Conservation (phyloP, 2,888 invertebrate species). For the Xylophagus ater region DNA sequence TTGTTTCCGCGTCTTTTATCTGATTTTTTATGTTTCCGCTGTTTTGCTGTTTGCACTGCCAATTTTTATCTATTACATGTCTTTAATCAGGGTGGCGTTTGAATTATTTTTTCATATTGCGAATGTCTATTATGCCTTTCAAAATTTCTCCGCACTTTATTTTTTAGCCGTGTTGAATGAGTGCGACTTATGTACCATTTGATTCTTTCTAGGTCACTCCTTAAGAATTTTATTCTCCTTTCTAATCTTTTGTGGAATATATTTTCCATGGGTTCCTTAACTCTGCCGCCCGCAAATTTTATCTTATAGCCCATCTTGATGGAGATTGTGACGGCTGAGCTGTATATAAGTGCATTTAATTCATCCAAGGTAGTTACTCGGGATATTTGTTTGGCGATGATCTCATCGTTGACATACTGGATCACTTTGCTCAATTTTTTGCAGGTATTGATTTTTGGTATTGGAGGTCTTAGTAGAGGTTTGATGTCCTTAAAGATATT, state of each 20-base stretch:
- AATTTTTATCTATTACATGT: slow-evolving; percentile 1
- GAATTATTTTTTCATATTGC: slow-evolving; percentile 5
- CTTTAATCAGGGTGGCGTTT: neutral
- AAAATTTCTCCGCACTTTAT: slow-evolving; percentile 1
- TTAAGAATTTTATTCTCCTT: slow-evolving; percentile 3
- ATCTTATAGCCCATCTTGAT: slow-evolving; percentile 1
- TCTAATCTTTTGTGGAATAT: slow-evolving; percentile 1
- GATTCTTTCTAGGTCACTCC: slow-evolving; percentile 3
- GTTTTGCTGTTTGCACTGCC: slow-evolving; percentile 3
- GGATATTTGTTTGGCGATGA: slow-evolving; percentile 2
- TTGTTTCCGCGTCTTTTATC: neutral
- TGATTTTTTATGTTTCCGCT: slow-evolving; percentile 8
- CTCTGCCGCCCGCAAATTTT: neutral
- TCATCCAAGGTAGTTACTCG: slow-evolving; percentile 7
- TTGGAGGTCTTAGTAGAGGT: slow-evolving; percentile 10
- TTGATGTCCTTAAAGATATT: slow-evolving; percentile 8
- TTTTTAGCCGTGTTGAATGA: slow-evolving; percentile 1
- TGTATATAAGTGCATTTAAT: slow-evolving; percentile 8
- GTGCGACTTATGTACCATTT: slow-evolving; percentile 2
- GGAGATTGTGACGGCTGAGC: slow-evolving; percentile 2
- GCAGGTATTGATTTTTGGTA: slow-evolving; percentile 1
- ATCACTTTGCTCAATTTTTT: slow-evolving; percentile 1
- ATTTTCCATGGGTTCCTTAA: slow-evolving; percentile 1
- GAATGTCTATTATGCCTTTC: slow-evolving; percentile 5
- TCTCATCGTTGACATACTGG: neutral